Conservation (phyloP, 1,140 invertebrate genomes). For the Sycophila sp. region DNA sequence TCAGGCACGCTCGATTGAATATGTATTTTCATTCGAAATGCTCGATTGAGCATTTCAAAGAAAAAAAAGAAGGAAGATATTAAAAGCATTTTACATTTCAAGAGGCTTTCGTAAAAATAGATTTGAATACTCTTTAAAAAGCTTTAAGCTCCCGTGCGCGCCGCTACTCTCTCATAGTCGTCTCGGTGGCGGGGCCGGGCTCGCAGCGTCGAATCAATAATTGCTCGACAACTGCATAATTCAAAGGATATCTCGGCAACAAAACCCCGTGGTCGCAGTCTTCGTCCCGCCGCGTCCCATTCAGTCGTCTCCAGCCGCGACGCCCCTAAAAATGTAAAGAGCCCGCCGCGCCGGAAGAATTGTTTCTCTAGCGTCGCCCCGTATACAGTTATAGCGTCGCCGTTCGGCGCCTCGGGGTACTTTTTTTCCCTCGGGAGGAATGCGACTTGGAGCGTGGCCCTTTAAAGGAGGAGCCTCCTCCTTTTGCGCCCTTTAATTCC, state of each 20-base stretch:
- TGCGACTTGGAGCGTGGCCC: neutral
- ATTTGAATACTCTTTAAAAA: too few species aligned
- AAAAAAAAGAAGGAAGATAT: neutral
- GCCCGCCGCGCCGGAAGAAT: slow-evolving; percentile 15
- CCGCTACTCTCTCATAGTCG: slow-evolving; percentile 1
- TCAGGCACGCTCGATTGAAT: too few species aligned
- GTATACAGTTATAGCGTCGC: neutral
- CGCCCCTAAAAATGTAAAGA: slow-evolving; percentile 21
- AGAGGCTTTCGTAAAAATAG: too few species aligned
- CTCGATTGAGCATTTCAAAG: neutral
- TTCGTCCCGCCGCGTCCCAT: neutral
- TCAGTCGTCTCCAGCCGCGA: neutral
- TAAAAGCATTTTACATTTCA: neutral
- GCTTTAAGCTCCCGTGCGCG: too few species aligned
- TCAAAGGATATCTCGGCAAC: slow-evolving; percentile 13
- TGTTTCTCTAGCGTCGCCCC: neutral
- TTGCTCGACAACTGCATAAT: slow-evolving; percentile 16
- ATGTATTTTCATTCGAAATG: too few species aligned
- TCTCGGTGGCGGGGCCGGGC: neutral
- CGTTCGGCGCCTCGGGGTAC: neutral
- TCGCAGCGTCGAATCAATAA: slow-evolving; percentile 12
- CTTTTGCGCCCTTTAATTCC: neutral
- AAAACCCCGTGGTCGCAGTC: neutral
- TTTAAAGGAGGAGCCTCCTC: neutral
- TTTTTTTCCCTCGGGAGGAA: neutral